Evolutionary conservation across 2,797 vertebrate genomes (phyloP), one percentile per base, ranked within the genome.

Genomic region (Coendou prehensilis): DNA sequence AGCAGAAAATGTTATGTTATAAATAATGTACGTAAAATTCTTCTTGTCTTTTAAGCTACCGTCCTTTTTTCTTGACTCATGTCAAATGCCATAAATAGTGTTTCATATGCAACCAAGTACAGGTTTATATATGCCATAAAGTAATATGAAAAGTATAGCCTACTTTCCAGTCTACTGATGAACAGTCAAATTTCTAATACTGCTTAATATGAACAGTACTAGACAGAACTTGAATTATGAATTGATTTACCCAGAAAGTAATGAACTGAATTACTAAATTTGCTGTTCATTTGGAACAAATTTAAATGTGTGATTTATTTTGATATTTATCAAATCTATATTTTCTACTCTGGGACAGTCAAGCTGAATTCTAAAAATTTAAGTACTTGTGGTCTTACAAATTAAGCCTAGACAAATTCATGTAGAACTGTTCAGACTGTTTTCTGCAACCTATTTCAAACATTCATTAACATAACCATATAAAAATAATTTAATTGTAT

Each of bases 141-240:
- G 50, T 45, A 92, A 28, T 79, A 85, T 73, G 56, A 91, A 96
- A 94, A 86, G 54, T 88, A 71, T 57, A 91, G 54, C 50, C 57
- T 92, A 69, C 56, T 80, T 94, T 93, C 92, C 67, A 92, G 1
- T 73, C 11, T 63, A 50, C 26, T 92, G 26, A 71, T 92, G 52
- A 90, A 90, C 22, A 89, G 89, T 76, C 33, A 87, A 28, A 81
- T 91, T 96, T 94, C 71, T 95, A 92, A 82, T 87, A 54, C 47
- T 91, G 9, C 92, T 73, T 93, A 64, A 76, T 87, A 87, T 91
- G 28, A 95, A 37, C 9, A 69, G 59, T 57, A 85, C 63, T 91
- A 91, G 57, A 81, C 17, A 96, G 63, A 92, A 87, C 57, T 84
- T 96, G 69, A 85, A 86, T 90, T 94, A 83, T 91, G 93, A 96